Evolutionary conservation across 2,113 vertebrate species (phyloP).

Genomic region (Proterorhinus semilunaris): DNA sequence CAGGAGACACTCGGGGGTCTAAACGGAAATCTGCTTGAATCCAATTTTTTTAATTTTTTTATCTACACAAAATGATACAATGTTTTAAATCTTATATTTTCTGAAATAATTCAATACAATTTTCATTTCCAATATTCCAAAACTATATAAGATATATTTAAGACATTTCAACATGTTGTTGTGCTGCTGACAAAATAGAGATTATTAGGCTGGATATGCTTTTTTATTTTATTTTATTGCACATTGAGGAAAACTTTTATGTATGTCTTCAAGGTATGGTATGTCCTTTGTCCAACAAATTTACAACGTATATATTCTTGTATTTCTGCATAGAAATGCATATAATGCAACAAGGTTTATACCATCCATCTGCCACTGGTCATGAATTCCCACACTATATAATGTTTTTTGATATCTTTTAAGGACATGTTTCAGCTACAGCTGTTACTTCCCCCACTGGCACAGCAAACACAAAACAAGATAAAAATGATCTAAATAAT

Average conservation of each 20-base stretch:
- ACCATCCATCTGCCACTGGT: neutral
- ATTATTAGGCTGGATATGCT: too few relatives aligned
- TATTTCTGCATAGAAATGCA: conserved; percentile 20
- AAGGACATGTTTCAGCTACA: conserved; percentile 35
- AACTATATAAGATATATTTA: too few relatives aligned
- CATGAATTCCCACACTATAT: conserved; percentile 28
- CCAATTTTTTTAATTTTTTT: too few relatives aligned
- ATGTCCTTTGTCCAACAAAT: neutral
- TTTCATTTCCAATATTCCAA: too few relatives aligned
- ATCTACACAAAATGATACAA: too few relatives aligned
- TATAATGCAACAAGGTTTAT: conserved; percentile 18
- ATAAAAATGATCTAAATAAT: conserved; percentile 65
- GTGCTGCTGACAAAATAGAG: too few relatives aligned
- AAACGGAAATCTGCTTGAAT: too few relatives aligned
- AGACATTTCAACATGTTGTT: too few relatives aligned
- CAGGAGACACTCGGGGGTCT: too few relatives aligned
- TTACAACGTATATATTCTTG: conserved; percentile 11
- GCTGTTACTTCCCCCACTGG: conserved; percentile 36
- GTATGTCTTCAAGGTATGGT: conserved; percentile 14
- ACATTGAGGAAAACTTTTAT: neutral
- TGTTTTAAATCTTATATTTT: too few relatives aligned
- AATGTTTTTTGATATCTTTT: conserved; percentile 25
- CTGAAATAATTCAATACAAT: too few relatives aligned
- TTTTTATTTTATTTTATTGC: too few relatives aligned
- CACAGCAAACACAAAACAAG: conserved; percentile 45